A percentile compares a stretch with the other conserved stretches of the same genome.
Evolutionary conservation across 2,113 vertebrate species (phyloP).

Genomic region (Acanthochromis polyacanthus): DNA sequence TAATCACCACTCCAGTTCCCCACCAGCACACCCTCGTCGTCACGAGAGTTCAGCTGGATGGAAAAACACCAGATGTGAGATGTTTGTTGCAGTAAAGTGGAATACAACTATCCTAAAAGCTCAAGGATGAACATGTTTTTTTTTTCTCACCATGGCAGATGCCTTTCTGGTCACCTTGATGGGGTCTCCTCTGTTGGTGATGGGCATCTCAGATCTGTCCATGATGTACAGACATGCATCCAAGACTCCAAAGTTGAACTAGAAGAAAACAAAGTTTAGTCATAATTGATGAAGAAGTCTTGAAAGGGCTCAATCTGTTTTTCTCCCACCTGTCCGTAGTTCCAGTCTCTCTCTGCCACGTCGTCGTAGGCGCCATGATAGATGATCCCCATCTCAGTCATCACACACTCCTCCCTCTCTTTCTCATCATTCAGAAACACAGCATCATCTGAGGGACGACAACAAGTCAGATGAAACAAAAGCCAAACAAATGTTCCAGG

Average conservation of each 20-base stretch:
- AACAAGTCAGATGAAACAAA: not conserved
- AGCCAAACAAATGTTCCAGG: no score
- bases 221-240: conserved; percentile 94
- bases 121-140: not conserved
- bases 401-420: conserved; percentile 92
- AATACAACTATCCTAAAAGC: no score
- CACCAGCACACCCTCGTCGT: conserved; percentile 92
- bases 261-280: not conserved
- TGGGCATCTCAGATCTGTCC: conserved; percentile 92
- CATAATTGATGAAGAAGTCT: not conserved
- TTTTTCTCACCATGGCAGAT: conserved; percentile 91
- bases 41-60: conserved; percentile 90
- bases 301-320: accelerated
- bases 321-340: conserved; percentile 92
- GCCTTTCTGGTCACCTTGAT: conserved; percentile 93
- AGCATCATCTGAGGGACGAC: conserved; percentile 85
- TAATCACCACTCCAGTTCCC: conserved; percentile 94
- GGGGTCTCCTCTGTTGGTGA: conserved; percentile 91
- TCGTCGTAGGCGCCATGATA: conserved; percentile 89
- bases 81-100: not conserved
- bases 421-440: conserved; percentile 91
- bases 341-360: conserved; percentile 90
- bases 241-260: conserved; percentile 94
- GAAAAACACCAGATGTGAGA: not conserved
- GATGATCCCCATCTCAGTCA: conserved; percentile 92